phyloP scores from a whole-genome alignment of 2,797 vertebrate species.

The Alectoris magna region DNA sequence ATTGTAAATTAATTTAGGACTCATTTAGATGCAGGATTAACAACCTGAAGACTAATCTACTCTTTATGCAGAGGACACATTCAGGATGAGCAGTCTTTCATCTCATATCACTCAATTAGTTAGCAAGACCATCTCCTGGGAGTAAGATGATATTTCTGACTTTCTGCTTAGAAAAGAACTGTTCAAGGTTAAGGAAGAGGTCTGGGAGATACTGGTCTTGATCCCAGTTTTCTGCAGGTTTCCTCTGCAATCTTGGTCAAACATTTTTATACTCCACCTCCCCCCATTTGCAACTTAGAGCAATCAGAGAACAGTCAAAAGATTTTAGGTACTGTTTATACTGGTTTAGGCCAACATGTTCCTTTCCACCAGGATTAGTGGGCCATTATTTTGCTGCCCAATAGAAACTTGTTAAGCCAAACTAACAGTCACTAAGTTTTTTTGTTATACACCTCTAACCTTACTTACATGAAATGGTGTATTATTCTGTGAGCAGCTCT shows the following conservation, averaged over 20 bases:
- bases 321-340: not conserved
- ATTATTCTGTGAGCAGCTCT: not conserved
- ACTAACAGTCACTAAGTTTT: not conserved
- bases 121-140: conserved; percentile 5
- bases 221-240: not conserved
- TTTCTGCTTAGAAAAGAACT: not conserved
- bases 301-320: not conserved
- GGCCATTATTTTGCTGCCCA: not conserved
- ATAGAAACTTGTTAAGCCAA: not conserved
- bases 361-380: not conserved
- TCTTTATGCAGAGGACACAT: conserved; percentile 24
- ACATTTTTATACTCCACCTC: not conserved
- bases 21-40: conserved; percentile 59
- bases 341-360: not conserved
- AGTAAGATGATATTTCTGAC: not conserved
- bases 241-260: not conserved
- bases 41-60: conserved; percentile 26
- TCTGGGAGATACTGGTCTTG: not conserved
- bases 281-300: not conserved
- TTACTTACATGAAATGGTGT: not conserved
- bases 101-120: conserved; percentile 23
- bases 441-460: not conserved
- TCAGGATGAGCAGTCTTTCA: not conserved
- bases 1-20: conserved; percentile 46
- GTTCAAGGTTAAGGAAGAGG: conserved; percentile 20